Conservation (phyloP, 1,140 invertebrate genomes). For the Caenorhabditis tropicalis region DNA sequence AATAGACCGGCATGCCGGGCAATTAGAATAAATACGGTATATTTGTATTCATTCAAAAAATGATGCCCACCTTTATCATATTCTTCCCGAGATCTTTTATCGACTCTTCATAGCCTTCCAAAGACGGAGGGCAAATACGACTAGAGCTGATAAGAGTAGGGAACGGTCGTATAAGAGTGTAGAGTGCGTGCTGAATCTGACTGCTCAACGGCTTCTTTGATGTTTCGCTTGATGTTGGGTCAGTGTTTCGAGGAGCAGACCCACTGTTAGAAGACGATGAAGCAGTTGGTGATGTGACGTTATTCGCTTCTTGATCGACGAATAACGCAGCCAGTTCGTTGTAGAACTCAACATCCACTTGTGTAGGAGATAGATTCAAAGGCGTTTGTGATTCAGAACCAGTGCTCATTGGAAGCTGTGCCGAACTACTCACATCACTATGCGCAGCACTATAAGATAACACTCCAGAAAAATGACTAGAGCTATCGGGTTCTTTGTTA, state of each 20-base stretch:
- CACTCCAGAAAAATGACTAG: neutral
- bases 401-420: neutral
- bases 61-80: conserved; percentile 34
- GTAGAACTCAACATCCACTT: neutral
- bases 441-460: neutral
- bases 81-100: conserved; percentile 17
- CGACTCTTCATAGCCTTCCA: conserved; percentile 26
- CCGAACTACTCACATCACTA: neutral
- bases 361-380: neutral
- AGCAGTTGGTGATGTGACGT: neutral
- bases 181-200: conserved; percentile 13
- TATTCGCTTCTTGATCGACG: neutral
- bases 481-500: neutral
- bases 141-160: neutral
- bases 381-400: neutral
- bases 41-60: neutral
- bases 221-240: neutral
- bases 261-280: neutral
- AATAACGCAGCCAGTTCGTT: conserved; percentile 3
- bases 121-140: neutral
- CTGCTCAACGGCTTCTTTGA: conserved; percentile 17
- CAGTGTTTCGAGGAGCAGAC: neutral
- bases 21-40: too few species aligned
- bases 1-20: too few species aligned
- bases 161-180: conserved; percentile 13